Conservation (phyloP, 2,113 vertebrate genomes). For the Phoxinus phoxinus region DNA sequence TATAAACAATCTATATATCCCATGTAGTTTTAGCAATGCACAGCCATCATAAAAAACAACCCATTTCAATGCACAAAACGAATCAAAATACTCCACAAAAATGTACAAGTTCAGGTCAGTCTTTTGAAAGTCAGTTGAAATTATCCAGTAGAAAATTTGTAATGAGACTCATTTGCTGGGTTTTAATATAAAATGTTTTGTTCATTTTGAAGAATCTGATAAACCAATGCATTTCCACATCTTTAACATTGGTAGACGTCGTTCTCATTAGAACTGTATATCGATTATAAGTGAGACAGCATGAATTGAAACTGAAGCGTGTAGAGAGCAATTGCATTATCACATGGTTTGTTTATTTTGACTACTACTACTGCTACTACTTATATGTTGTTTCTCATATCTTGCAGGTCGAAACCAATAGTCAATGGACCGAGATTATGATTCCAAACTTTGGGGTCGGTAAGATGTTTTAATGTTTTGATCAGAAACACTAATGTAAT, state of each 20-base stretch:
- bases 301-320: not conserved
- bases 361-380: not conserved
- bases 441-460: not conserved
- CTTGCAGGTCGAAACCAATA: too few species aligned
- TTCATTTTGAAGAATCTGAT: not conserved
- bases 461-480: not conserved
- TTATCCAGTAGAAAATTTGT: not conserved
- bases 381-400: too few species aligned
- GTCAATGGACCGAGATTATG: too few species aligned
- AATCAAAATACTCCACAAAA: not conserved
- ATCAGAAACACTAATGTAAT: too few species aligned
- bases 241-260: not conserved
- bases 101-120: not conserved
- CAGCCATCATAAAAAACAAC: not conserved
- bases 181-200: not conserved
- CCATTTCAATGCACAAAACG: not conserved
- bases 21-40: not conserved
- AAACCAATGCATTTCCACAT: not conserved
- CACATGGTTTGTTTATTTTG: not conserved
- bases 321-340: constrained; percentile 22
- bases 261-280: not conserved
- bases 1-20: not conserved
- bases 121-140: not conserved
- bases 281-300: not conserved
- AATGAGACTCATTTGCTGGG: not conserved